Evolutionary conservation across 2,888 invertebrate species (phyloP), one percentile per base, ranked within the genome.

Genomic region (Hanleya hanleyi): DNA sequence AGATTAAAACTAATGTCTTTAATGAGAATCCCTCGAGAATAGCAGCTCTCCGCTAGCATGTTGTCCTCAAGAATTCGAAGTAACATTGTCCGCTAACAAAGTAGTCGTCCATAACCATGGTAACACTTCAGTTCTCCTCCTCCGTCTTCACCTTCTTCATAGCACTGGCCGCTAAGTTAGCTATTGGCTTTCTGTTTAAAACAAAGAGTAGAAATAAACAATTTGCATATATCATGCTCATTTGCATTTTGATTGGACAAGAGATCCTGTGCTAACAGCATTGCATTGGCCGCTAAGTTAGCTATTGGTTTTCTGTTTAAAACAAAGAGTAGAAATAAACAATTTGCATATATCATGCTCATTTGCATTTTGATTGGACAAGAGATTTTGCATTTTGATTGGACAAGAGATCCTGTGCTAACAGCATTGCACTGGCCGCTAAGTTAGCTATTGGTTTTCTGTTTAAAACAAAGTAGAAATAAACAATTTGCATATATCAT

Each of bases 111-210:
- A n/a, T n/a, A n/a, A n/a, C n/a, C n/a, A n/a, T n/a, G n/a, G n/a
- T n/a, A n/a, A n/a, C n/a, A n/a, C n/a, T n/a, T n/a, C n/a, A n/a
- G n/a, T 22, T 32, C 18, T 57, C 29, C 36, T 77, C 77, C 64
- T 77, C 77, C 7, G 70, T 71, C 71, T 77, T 77, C 69, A 77
- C 67, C 71, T 77, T 77, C 74, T 77, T 77, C 37, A 65, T 71
- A 18, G 73, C 73, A 37, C 69, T 69, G 12, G 70, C 77, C 22
- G 67, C 61, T 33, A 64, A 50, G n/a, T 73, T 36, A 22, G 66
- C 50, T 22, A 73, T 47, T 3, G 72, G 66, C 73, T 78, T 78
- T n/a, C 74, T 76, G 71, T 18, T 41, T 12, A 41, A 41, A 41
- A 41, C 15, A 69, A 29, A 26, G 29, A 57, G 12, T 1, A 4